Evolutionary conservation across 2,797 vertebrate genomes (phyloP).

Genomic region (Sebastes nivosus): DNA sequence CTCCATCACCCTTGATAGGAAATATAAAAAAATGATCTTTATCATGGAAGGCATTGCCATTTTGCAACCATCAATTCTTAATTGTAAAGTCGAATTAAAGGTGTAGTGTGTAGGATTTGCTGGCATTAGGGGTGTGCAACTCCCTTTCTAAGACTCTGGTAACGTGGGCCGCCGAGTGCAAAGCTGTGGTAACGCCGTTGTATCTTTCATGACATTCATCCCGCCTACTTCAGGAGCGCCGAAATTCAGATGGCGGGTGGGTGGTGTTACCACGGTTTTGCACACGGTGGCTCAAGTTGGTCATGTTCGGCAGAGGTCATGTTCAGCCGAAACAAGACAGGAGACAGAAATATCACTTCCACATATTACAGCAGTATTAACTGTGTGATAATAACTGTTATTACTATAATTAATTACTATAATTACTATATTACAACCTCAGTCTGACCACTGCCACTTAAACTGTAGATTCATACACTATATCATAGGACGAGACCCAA

Average conservation of each 20-base stretch:
- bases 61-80: neutral
- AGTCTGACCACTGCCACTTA: neutral
- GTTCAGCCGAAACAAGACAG: neutral
- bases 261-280: too few relatives aligned
- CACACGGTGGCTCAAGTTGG: too few relatives aligned
- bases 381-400: neutral
- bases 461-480: neutral
- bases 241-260: too few relatives aligned
- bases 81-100: neutral
- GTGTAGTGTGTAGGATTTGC: too few relatives aligned
- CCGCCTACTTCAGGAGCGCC: too few relatives aligned
- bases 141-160: too few relatives aligned
- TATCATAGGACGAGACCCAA: too few relatives aligned
- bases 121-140: too few relatives aligned
- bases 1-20: neutral
- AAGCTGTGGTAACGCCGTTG: too few relatives aligned
- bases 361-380: neutral
- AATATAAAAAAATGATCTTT: neutral
- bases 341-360: neutral
- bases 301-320: neutral
- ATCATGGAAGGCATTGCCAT: neutral
- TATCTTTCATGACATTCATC: too few relatives aligned
- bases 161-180: too few relatives aligned
- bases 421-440: neutral
- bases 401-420: too few relatives aligned